A percentile compares a stretch with the other conserved stretches of the same genome.
phyloP scores from a whole-genome alignment of 2,888 invertebrate species.

The Drosophila paramelanica region DNA sequence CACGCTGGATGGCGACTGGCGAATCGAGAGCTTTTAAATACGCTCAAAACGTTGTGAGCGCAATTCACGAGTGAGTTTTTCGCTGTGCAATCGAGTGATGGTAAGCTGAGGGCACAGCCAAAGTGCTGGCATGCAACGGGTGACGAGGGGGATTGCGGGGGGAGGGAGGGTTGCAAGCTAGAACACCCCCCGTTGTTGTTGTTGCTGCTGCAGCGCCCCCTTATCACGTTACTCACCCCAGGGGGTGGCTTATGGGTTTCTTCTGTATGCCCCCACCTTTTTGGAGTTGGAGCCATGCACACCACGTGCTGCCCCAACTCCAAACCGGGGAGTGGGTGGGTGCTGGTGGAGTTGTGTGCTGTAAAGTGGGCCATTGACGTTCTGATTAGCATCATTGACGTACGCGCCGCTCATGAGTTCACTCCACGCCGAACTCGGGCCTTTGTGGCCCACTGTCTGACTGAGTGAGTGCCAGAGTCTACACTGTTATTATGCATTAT shows the following conservation, averaged over 20 bases:
- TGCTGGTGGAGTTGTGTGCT: neutral
- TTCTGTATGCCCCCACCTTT: conserved; percentile 1
- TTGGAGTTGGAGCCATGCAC: conserved; percentile 59
- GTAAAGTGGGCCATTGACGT: conserved; percentile 51
- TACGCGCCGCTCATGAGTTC: conserved; percentile 42
- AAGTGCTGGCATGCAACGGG: conserved; percentile 26
- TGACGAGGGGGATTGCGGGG: neutral
- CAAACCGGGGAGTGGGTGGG: neutral
- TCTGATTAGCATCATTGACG: conserved; percentile 71
- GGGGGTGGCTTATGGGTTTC: conserved; percentile 66
- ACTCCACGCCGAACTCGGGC: conserved; percentile 36
- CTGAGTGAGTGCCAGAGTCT: conserved; percentile 41
- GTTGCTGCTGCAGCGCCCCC: conserved; percentile 9
- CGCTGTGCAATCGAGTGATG: conserved; percentile 21
- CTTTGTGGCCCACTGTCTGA: conserved; percentile 15
- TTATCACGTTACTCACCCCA: conserved; percentile 58
- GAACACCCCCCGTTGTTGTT: conserved; percentile 23
- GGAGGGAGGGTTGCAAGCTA: neutral
- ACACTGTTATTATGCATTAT: conserved; percentile 74
- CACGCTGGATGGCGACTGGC: conserved; percentile 44
- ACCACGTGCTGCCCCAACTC: conserved; percentile 74
- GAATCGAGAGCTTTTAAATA: conserved; percentile 62
- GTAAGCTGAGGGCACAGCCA: conserved; percentile 15
- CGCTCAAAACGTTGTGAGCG: conserved; percentile 49
- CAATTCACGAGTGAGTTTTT: conserved; percentile 16